Conservation (phyloP, 2,888 invertebrate genomes). For the Pterobdella sp. region DNA sequence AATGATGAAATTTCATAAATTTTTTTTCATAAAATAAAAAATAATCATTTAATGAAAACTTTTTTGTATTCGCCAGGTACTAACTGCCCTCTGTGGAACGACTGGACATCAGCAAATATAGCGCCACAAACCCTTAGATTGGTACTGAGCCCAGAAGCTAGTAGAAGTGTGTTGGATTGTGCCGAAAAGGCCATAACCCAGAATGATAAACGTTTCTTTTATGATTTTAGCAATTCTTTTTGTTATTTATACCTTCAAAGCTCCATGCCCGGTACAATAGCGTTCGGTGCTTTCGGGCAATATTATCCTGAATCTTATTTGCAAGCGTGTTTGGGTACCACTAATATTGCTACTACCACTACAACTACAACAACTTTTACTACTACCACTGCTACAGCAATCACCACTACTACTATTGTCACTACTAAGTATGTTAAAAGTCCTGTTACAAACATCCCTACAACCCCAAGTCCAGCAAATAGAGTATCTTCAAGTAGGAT, state of each 20-base stretch:
- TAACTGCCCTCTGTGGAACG: too few relatives aligned
- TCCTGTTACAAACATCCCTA: background rate
- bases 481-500: background rate
- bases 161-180: background rate
- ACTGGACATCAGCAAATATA: too few relatives aligned
- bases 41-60: too few relatives aligned
- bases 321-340: background rate
- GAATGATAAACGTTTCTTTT: background rate
- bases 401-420: conserved; percentile 17
- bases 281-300: background rate
- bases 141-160: background rate
- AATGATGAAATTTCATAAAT: too few relatives aligned
- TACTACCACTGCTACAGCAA: conserved; percentile 11
- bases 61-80: too few relatives aligned
- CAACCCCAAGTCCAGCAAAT: background rate
- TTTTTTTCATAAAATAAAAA: too few relatives aligned
- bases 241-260: background rate
- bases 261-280: background rate
- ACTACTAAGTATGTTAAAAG: background rate
- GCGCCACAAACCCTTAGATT: background rate
- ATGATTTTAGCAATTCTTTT: background rate
- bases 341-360: background rate
- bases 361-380: background rate
- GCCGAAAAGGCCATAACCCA: background rate
- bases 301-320: background rate